Base-by-base conservation (phyloP, 2,113 vertebrate genomes). In the Indri indri region DNA sequence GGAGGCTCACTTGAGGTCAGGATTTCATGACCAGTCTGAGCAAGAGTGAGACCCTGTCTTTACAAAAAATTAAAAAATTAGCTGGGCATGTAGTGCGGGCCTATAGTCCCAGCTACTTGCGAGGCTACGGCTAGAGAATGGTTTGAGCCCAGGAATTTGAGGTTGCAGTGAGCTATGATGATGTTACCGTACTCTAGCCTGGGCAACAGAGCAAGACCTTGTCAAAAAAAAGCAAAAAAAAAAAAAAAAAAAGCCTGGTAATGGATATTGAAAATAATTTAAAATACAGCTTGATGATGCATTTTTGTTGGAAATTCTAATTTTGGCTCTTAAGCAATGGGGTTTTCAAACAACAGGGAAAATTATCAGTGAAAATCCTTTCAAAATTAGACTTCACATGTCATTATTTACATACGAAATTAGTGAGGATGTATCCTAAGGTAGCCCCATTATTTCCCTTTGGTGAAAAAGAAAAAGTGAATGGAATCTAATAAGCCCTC, bases 391-490 rank as follows among this genome's bases (percentile, higher is more conserved):
- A 37, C 12, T 73, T 81, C 34, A 63, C 9, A 61, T 86, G 14
- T 1, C 1, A 42, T 57, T 66, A 79, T 6, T 91, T 59, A 63
- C 8, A 66, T 22, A 82, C 12, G 45, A 82, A 85, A 79, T 90
- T 40, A 71, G 5, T 77, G 63, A 71, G 16, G 13, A 42, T 87
- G 61, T 83, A 59, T 71, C 47, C n/a, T 87, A 74, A 90, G 47
- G 11, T 27, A 95, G 76, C 20, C 32, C 9, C 7, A 47, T 74
- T 95, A 27, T 25, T 32, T 90, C 12, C 61, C 27, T 74, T 90
- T 90, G 6, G 6, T 80, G 45, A 91, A 96, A 94, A 95, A 7
- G 32, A 57, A 94, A 80, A 42, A 91, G 85, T 85, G 34, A 90
- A 30, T 79, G 25, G 10, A 63, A 63, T 25, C 10, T 63, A 63